phyloP scores from a whole-genome alignment of 2,888 invertebrate species.

The Luperina nickerlii region DNA sequence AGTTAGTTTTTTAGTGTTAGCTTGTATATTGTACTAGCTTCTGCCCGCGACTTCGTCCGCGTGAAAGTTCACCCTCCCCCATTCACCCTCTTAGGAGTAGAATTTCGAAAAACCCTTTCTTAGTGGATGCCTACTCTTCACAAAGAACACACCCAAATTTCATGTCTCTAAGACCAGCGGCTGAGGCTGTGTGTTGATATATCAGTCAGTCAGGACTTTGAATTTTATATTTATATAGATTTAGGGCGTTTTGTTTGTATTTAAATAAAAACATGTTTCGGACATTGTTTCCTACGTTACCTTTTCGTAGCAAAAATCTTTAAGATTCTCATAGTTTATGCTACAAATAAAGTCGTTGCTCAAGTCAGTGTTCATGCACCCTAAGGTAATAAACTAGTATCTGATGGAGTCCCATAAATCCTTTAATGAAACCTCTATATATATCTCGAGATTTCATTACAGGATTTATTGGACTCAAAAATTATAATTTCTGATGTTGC shows the following conservation, averaged over 20 bases:
- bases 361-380: background rate
- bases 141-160: no score
- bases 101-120: no score
- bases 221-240: no score
- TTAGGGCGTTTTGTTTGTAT: background rate
- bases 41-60: no score
- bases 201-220: no score
- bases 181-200: no score
- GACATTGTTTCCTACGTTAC: background rate
- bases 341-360: background rate
- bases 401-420: slow-evolving; percentile 6
- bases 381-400: background rate
- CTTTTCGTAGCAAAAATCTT: background rate
- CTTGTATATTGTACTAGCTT: background rate
- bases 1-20: background rate
- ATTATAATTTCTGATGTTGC: slow-evolving; percentile 5
- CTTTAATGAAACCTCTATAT: slow-evolving; percentile 1
- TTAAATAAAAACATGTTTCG: background rate
- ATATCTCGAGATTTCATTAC: background rate
- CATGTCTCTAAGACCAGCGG: no score
- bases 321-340: background rate
- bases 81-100: no score
- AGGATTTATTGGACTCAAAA: no score
- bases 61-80: no score
- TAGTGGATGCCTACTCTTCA: no score